Evolutionary conservation across 1,140 invertebrate genomes (phyloP).

Genomic region (Cherax quadricarinatus): DNA sequence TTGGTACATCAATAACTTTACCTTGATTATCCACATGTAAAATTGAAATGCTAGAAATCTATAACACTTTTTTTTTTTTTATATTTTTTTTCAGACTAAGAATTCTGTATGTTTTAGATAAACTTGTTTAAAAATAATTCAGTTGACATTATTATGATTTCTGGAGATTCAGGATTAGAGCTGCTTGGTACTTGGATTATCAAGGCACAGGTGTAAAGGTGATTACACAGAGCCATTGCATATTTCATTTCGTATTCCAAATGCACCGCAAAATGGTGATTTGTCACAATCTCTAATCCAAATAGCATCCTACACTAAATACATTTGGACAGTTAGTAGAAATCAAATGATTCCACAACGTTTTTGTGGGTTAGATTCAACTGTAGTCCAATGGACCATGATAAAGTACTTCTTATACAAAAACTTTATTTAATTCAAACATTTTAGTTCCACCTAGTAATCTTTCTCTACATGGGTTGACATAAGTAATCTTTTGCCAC

Average conservation of each 20-base stretch:
- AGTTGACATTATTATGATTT: neutral
- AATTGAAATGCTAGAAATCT: neutral
- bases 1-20: neutral
- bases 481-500: too few relatives aligned
- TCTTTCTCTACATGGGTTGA: too few relatives aligned
- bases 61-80: neutral
- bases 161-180: neutral
- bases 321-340: neutral
- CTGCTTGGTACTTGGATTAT: neutral
- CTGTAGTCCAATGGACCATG: too few relatives aligned
- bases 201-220: neutral
- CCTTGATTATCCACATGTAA: neutral
- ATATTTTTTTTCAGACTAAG: neutral
- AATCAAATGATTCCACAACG: neutral
- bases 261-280: neutral
- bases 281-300: neutral
- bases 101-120: neutral
- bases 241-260: neutral
- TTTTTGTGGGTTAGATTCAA: too few relatives aligned
- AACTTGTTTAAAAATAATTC: neutral
- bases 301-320: neutral
- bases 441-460: neutral
- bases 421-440: neutral
- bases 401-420: neutral
- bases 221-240: neutral